Evolutionary conservation across 2,888 invertebrate genomes (phyloP).

Genomic region (Pollenia labialis): DNA sequence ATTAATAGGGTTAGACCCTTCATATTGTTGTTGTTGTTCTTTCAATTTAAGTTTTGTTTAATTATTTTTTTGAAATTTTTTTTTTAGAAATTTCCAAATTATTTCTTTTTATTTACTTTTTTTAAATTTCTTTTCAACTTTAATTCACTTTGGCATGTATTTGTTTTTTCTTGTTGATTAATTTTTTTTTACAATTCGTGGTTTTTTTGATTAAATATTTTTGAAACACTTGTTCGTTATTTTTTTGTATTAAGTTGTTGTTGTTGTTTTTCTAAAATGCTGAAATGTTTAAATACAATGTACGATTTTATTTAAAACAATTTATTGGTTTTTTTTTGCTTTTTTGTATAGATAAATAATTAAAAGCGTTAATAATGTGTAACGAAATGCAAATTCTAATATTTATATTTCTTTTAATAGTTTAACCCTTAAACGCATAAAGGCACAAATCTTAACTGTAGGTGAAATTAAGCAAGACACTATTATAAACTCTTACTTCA

Average conservation of each 20-base stretch:
- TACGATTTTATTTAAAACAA: neutral
- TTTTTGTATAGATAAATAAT: constrained; percentile 14
- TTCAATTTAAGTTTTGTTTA: constrained; percentile 22
- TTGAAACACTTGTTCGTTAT: constrained; percentile 36
- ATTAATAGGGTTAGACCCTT: constrained; percentile 57
- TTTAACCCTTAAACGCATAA: too few relatives aligned
- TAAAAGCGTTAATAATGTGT: neutral
- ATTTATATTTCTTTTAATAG: too few relatives aligned
- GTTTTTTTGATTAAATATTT: constrained; percentile 23
- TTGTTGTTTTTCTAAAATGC: neutral
- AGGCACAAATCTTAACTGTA: too few relatives aligned
- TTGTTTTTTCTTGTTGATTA: constrained; percentile 7
- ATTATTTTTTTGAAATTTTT: constrained; percentile 34
- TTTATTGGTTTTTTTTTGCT: neutral
- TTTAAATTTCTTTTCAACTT: constrained; percentile 3
- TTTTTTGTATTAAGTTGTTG: neutral
- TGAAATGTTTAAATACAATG: constrained; percentile 6
- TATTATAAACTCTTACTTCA: too few relatives aligned
- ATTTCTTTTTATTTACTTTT: neutral
- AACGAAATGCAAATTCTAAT: neutral
- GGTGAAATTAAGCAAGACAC: too few relatives aligned
- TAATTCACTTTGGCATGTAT: neutral
- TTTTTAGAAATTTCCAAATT: neutral
- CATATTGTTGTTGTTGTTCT: constrained; percentile 35
- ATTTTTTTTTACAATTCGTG: constrained; percentile 12